Conservation (phyloP, 2,113 vertebrate species). For the Protobothrops mucrosquamatus region DNA sequence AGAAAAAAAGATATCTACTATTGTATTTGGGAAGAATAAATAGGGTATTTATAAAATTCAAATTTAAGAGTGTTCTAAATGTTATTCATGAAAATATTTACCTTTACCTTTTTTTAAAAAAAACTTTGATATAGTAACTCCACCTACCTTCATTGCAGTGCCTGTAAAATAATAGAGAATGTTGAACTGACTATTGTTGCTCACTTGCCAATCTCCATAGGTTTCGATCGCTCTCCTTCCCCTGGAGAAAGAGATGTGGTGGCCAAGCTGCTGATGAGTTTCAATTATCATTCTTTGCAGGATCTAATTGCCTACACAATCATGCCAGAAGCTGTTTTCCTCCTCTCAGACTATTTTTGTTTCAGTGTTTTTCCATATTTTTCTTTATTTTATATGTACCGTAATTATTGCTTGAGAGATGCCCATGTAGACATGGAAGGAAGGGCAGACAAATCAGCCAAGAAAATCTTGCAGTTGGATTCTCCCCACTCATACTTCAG, state of each 20-base stretch:
- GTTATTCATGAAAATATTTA: neutral
- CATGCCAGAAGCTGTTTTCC: neutral
- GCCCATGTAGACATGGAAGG: neutral
- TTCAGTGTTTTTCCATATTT: neutral
- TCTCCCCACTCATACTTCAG: neutral
- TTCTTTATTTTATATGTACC: neutral
- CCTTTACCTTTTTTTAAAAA: neutral
- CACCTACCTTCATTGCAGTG: neutral
- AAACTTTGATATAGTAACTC: neutral
- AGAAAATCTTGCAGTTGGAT: neutral
- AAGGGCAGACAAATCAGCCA: neutral
- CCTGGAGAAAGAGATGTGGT: neutral
- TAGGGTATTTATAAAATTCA: neutral
- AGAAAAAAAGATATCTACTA: neutral
- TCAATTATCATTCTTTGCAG: neutral
- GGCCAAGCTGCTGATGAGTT: neutral
- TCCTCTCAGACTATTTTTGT: neutral
- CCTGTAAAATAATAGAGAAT: neutral
- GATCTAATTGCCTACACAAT: neutral
- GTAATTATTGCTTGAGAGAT: neutral
- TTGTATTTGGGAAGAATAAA: neutral
- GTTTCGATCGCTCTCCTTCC: neutral
- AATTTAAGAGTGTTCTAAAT: neutral
- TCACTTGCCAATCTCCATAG: neutral
- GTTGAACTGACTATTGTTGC: neutral